Evolutionary conservation across 2,113 vertebrate species (phyloP).

Genomic region (Gnathochromis pfefferi): DNA sequence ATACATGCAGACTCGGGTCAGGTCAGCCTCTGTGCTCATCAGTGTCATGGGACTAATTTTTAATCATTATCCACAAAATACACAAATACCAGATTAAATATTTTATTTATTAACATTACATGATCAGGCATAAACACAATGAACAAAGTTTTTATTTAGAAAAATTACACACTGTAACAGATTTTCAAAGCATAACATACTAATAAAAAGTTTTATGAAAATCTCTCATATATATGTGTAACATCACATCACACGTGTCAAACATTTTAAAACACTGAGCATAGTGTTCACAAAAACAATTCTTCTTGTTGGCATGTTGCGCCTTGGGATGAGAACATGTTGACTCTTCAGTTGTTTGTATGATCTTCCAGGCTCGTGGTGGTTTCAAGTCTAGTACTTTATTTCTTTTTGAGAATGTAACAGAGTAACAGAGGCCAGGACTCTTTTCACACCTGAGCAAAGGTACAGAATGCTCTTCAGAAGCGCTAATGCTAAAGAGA

Average conservation of each 20-base stretch:
- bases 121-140: neutral
- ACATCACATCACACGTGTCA: neutral
- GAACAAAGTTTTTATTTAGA: neutral
- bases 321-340: neutral
- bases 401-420: neutral
- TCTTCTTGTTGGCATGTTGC: neutral
- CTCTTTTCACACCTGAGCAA: neutral
- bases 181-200: neutral
- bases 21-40: neutral
- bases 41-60: neutral
- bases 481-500: neutral
- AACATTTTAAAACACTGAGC: neutral
- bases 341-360: neutral
- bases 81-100: neutral
- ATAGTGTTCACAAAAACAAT: neutral
- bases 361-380: neutral
- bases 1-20: neutral
- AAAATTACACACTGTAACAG: neutral
- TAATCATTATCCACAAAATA: neutral
- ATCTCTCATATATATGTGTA: accelerated
- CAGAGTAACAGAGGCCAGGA: neutral
- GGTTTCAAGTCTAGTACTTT: neutral
- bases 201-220: neutral
- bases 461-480: neutral
- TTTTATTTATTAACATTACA: neutral